Evolutionary conservation across 2,888 invertebrate species (phyloP), one percentile per base, ranked within the genome.

Genomic region (Drosophila mercatorum): DNA sequence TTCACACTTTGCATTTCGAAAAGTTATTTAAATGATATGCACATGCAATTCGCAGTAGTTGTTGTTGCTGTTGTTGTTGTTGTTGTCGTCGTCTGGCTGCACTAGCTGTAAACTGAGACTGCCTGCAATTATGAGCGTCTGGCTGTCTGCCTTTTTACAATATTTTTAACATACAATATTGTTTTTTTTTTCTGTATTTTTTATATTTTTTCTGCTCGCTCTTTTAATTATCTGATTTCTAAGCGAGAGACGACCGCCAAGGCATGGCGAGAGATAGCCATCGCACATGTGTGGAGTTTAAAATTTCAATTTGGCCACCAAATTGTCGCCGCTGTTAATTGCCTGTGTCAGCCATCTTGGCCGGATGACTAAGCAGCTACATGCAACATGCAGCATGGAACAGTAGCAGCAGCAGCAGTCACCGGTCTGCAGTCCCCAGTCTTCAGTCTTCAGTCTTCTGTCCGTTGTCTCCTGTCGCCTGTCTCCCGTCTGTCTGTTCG

Each of bases 1-100:
- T 88, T 83, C 89, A 82, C 85, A 89, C 85, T 81, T 82, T 79
- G 79, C 74, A 77, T 75, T 66, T 75, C 73, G 58, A 67, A 82
- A 83, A 88, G 80, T 81, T 88, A 89, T 89, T 89, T 89, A 90
- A 86, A 88, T 90, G 74, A 78, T 88, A 90, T 90, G 88, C 90
- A 81, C 80, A 81, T 80, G 78, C 78, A 74, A 72, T 72, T 75
- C 56, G 63, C 43, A 55, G 63, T 22, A 22, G 70, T 59, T 43
- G 58, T 43, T 60, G 62, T 7, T 17, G 75, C 17, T 44, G 62
- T 31, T 56, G 71, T 17, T 59, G 67, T 43, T n/a, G 41, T 1
- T 38, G 40, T 6, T 40, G 40, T 28, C n/a, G 64, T 64, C 64
- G 77, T 81, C 81, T 79, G 78, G 63, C 77, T 72, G 72, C 72